Percentiles rank a stretch among this genome's conserved stretches.
Conservation (phyloP, 2,797 vertebrate genomes). For the Neosilurus mollespiculum region DNA sequence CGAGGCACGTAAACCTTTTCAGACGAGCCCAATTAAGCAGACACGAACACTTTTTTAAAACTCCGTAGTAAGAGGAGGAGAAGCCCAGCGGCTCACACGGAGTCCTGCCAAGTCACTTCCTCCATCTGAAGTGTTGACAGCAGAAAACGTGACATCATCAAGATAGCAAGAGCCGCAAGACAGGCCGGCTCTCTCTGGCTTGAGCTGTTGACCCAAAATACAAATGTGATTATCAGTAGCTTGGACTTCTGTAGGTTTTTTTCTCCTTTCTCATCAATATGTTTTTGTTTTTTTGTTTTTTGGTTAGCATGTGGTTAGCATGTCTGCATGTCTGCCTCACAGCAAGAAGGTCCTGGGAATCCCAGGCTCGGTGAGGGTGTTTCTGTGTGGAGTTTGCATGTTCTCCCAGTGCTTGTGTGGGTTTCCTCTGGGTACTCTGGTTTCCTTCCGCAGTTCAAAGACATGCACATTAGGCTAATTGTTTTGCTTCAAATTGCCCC, state of each 20-base stretch:
- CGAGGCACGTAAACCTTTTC: slow-evolving; percentile 8
- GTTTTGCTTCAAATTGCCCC: no score
- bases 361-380: no score
- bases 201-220: slow-evolving; percentile 27
- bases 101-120: slow-evolving; percentile 34
- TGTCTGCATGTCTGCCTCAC: no score
- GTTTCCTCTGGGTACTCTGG: no score
- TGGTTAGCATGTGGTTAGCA: no score
- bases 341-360: no score
- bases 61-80: slow-evolving; percentile 25
- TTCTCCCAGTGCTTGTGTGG: no score
- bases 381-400: no score
- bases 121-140: slow-evolving; percentile 63
- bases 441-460: no score
- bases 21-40: slow-evolving; percentile 19
- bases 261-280: not conserved
- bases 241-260: not conserved
- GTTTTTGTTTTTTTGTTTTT: not conserved
- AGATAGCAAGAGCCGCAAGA: slow-evolving; percentile 61
- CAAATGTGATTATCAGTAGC: not conserved
- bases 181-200: slow-evolving; percentile 19
- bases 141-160: slow-evolving; percentile 64
- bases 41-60: slow-evolving; percentile 8
- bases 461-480: no score
- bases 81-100: slow-evolving; percentile 9